Conservation (phyloP, 2,797 vertebrate genomes). For the Ctenopoma multispine region DNA sequence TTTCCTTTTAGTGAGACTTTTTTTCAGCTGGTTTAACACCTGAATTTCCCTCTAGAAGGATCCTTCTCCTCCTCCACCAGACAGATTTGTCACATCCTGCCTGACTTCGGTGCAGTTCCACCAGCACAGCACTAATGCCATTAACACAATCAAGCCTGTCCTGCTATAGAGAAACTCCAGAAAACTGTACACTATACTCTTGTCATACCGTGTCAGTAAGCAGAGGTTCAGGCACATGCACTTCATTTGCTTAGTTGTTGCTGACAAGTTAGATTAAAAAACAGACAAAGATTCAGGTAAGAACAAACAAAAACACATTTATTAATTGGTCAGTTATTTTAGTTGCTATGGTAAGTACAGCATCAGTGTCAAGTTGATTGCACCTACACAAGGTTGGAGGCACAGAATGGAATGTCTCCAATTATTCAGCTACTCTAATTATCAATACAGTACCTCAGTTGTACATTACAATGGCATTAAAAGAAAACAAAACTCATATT, state of each 20-base stretch:
- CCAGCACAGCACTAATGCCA: no score
- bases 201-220: no score
- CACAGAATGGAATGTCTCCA: conserved; percentile 4
- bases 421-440: not conserved
- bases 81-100: no score
- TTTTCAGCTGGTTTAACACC: no score
- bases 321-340: conserved; percentile 55
- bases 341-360: conserved; percentile 18
- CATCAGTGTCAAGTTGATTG: conserved; percentile 23
- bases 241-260: not conserved
- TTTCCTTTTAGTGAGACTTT: no score
- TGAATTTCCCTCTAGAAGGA: no score
- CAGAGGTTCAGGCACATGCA: no score
- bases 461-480: not conserved
- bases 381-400: not conserved
- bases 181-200: no score
- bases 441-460: conserved; percentile 20
- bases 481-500: not conserved
- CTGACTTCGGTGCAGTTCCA: no score
- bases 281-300: conserved; percentile 18
- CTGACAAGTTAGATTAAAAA: not conserved
- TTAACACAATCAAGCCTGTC: no score
- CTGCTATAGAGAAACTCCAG: no score
- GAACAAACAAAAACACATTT: conserved; percentile 31
- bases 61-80: no score